Evolutionary conservation across 2,113 vertebrate species (phyloP).

Genomic region (Nothobranchius furzeri): DNA sequence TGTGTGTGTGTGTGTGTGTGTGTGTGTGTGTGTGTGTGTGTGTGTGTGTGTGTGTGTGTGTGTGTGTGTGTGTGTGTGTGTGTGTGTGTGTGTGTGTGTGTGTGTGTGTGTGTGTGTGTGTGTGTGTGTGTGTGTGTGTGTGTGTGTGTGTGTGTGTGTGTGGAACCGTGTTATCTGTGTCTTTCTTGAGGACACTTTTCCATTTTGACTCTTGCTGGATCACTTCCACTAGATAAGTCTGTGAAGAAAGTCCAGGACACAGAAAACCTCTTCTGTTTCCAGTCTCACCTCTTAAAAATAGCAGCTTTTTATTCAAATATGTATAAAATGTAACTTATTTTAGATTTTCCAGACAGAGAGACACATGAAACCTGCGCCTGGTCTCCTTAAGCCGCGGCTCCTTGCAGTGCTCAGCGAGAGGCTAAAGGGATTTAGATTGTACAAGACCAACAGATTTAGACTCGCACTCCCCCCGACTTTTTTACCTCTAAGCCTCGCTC

Average conservation of each 20-base stretch:
- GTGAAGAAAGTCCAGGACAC: no score
- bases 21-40: no score
- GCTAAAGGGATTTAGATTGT: constrained; percentile 69
- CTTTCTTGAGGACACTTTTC: background rate
- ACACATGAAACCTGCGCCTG: constrained; percentile 26
- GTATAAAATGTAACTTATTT: background rate
- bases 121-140: background rate
- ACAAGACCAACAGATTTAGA: constrained; percentile 69
- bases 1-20: no score
- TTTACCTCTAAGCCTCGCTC: constrained; percentile 28
- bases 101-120: no score
- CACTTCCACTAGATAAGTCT: background rate
- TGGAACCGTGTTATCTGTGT: background rate
- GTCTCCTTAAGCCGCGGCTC: constrained; percentile 51
- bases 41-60: background rate
- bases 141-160: background rate
- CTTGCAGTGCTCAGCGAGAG: constrained; percentile 62
- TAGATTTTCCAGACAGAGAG: background rate
- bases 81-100: no score
- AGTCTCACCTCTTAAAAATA: no score
- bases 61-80: background rate
- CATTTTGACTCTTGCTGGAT: background rate
- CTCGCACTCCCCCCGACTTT: constrained; percentile 47
- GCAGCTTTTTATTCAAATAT: background rate
- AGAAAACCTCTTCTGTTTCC: no score